Percentiles rank a stretch among this genome's conserved stretches.
These are phyloP conservation scores for Orius insidiosus DNA, from an alignment of 1,140 invertebrate genomes.

Conservation along the genomic window DNA sequence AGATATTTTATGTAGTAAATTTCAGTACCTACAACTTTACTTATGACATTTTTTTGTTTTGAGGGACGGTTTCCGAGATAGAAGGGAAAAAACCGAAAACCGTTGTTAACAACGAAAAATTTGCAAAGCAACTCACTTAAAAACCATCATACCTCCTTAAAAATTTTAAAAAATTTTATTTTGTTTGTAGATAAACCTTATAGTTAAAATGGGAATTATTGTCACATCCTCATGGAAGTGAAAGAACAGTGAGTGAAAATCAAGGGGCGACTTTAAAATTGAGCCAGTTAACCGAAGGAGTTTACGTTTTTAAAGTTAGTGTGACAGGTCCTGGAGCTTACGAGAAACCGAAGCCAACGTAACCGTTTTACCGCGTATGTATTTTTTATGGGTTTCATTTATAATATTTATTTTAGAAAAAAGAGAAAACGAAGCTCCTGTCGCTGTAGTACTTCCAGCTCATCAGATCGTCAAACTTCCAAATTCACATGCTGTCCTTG, in stretches of 20 bases:
- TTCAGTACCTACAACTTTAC: too few species aligned
- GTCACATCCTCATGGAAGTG: constrained; percentile 56
- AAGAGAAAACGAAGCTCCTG: constrained; percentile 65
- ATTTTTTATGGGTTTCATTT: too few species aligned
- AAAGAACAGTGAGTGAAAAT: constrained; percentile 35
- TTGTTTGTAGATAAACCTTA: constrained; percentile 34
- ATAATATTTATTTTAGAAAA: constrained; percentile 40
- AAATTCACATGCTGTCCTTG: constrained; percentile 73
- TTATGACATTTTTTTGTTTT: too few species aligned
- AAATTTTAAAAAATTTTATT: too few species aligned
- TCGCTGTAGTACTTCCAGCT: constrained; percentile 68
- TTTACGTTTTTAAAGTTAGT: constrained; percentile 76
- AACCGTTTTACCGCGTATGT: constrained; percentile 66
- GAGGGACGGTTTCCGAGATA: too few species aligned
- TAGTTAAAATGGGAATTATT: constrained; percentile 78
- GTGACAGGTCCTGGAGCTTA: constrained; percentile 54
- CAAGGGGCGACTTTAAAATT: constrained; percentile 60
- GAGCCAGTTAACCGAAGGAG: constrained; percentile 60
- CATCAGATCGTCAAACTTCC: constrained; percentile 74
- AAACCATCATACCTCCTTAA: too few species aligned
- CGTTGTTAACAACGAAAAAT: too few species aligned
- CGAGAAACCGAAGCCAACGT: constrained; percentile 81
- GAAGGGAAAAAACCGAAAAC: too few species aligned
- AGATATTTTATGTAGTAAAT: too few species aligned
- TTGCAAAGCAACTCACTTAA: too few species aligned